Evolutionary conservation across 2,888 invertebrate species (phyloP), one percentile per base, ranked within the genome.

Genomic region (Caenorhabditis sp.): DNA sequence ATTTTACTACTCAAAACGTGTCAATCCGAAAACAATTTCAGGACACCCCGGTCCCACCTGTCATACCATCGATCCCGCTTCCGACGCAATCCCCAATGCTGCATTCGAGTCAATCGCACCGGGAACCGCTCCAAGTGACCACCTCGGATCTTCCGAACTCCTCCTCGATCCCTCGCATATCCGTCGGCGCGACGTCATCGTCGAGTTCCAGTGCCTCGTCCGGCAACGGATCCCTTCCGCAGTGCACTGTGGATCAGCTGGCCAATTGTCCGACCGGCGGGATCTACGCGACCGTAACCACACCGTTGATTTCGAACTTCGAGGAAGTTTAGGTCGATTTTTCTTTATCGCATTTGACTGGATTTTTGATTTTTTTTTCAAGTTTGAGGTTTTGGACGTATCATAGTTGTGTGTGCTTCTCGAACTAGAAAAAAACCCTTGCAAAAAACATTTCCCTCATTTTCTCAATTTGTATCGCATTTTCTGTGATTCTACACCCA

Each of bases 261-360:
- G 66, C 74, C 3, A 68, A 74, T 30, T 70, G 68, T 30, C 68
- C 68, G 7, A 70, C 75, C 11, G 61, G 78, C 9, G 66, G 72
- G 2, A 62, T 63, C 11, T 61, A 73, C 24, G 75, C 78, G 8
- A 79, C 77, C 2, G 81, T 78, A 7, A 78, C 81, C 32, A 83
- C 83, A 7, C 83, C 83, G 7, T 45, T 83, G 30, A 83, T 83
- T 70, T 76, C 79, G 8, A 80, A 76, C 11, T 83, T 78, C 52
- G 83, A 83, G 62, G 81, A 82, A 45, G 81, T 82, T 13, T 80
- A 59, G 24, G 24, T 11, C 5, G 41, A n/a, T 2, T 41, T 15
- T 15, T 9, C 17, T 9, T 30, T 7, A 5, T 30, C 30, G 9
- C 30, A 30, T 5, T 30, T 7, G 5, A 30, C 6, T n/a, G 9